These are phyloP conservation scores for Lophius americanus DNA, from an alignment of 2,797 vertebrate species.

Conservation along the genomic window DNA sequence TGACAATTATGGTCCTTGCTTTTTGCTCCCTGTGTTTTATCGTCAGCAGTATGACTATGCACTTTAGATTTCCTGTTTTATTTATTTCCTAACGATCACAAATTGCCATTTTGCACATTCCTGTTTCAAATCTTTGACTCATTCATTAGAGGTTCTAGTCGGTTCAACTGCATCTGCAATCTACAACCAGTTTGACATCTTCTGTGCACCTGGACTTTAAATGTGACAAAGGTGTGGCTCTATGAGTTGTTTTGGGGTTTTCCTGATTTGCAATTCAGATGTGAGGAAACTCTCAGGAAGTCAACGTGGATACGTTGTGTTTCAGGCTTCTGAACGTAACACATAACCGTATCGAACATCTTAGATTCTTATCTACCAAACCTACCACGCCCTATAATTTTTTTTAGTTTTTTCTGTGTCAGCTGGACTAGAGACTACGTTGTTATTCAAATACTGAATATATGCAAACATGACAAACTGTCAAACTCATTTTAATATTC, in stretches of 20 bases:
- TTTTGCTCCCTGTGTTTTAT: slow-evolving; percentile 23
- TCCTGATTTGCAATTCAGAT: slow-evolving; percentile 56
- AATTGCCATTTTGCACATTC: slow-evolving; percentile 4
- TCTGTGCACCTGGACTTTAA: slow-evolving; percentile 66
- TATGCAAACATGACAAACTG: neutral
- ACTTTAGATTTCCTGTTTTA: slow-evolving; percentile 30
- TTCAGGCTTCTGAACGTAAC: neutral
- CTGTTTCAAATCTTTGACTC: slow-evolving; percentile 28
- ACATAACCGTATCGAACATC: neutral
- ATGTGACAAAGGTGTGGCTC: slow-evolving; percentile 67
- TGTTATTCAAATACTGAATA: neutral
- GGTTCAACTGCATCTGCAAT: slow-evolving; percentile 22
- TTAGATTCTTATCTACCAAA: slow-evolving; percentile 1
- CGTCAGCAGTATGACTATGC: slow-evolving; percentile 66
- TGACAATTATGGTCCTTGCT: slow-evolving; percentile 42
- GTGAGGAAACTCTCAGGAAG: slow-evolving; percentile 21
- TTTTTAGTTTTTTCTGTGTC: slow-evolving; percentile 11
- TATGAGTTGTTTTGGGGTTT: slow-evolving; percentile 24
- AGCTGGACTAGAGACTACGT: neutral
- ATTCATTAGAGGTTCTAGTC: slow-evolving; percentile 9
- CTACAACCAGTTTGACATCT: slow-evolving; percentile 35
- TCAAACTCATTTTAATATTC: neutral
- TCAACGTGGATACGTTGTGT: neutral
- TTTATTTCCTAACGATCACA: slow-evolving; percentile 37
- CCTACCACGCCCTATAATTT: neutral